Base-by-base conservation (phyloP, 2,797 vertebrate species). In the Tenualosa thibaudeaui region DNA sequence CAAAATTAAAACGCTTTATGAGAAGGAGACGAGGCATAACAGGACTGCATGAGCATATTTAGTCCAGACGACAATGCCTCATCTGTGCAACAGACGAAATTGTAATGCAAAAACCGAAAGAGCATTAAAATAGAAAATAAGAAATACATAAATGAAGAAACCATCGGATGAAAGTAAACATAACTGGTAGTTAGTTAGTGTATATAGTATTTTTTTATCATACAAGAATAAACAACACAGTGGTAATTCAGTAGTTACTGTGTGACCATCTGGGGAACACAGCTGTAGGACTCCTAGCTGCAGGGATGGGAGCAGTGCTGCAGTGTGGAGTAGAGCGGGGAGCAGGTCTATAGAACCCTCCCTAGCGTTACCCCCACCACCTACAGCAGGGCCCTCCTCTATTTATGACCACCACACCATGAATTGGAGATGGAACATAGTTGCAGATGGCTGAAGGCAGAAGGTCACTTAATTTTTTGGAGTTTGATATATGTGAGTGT, bases 201-300 rank as follows among this genome's bases (percentile, higher is more conserved):
- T 75, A 31, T 37, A 43, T 10, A 40, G 4, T 75, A 12, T 15
- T 6, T 37, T 37, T 75, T 75, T 43, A 75, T 75, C 68, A 75
- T 37, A 40, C 3, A 2, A 6, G 37, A 75, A 75, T 75, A 75
- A 75, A 40, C 31, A 40, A 15, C 31, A 1, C 3, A 8, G 68
- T 75, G 68, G 19, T 43, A 75, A 75, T 40, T 75, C 68, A 40
- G 88, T 89, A 92, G 91, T 92, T 92, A 89, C 83, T 84, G 54
- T 91, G 88, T 89, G 90, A 91, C 91, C 93, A 92, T 91, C 92
- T 91, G 92, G 90, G 89, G 89, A 88, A 85, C 91, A 91, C 92
- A 93, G 92, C 92, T 93, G 92, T 91, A 92, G 89, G 84, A 71
- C 68, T 75, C 68, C 68, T 71, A 65, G 60, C 9, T 3, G 26